Base-by-base conservation (phyloP, 2,797 vertebrate genomes). In the Sebastes ruberrimus region DNA sequence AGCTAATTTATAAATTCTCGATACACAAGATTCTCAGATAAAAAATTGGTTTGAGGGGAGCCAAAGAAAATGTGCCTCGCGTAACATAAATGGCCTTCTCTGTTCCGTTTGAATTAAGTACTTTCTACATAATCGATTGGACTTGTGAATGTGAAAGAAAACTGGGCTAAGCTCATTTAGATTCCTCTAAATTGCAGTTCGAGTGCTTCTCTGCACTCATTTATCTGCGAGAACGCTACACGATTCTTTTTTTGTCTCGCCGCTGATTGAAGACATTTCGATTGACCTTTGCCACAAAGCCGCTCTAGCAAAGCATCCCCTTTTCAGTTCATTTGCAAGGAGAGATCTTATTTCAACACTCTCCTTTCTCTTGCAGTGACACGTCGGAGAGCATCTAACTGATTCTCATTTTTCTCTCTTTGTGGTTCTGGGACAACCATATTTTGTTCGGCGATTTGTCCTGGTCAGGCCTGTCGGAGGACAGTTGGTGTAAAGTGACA, bases 371-470 rank as follows among this genome's bases (percentile, higher is more conserved):
- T 78, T 23, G 33, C 78, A 1, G 53, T 61, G 80, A 89, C 91
- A 80, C 16, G 16, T 42, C 59, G 59, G 53, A 55, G 63, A 81
- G 87, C 76, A 38, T 72, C 83, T 89, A 88, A 94, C 83, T 49
- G 81, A 83, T 88, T 91, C 91, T 88, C 93, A 92, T 94, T 95
- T 93, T 89, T 93, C 88, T 92, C 73, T 76, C 92, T 92, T 91
- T 88, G 81, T 88, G 84, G 74, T 73, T 62, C 83, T 42, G 38
- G 84, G 88, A 90, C 83, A 88, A 49, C 74, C 76, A 55, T 88
- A 89, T 94, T 95, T 92, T 91, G 86, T 88, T 88, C 81, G 52
- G 89, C 71, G 73, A 95, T 93, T 92, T 90, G 89, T 93, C 91
- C 92, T 80, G 90, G 80, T 94, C 90, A 78, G 81, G 84, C 91